These are phyloP conservation scores for Stegostoma tigrinum DNA, from an alignment of 2,113 vertebrate genomes.

Conservation along the genomic window DNA sequence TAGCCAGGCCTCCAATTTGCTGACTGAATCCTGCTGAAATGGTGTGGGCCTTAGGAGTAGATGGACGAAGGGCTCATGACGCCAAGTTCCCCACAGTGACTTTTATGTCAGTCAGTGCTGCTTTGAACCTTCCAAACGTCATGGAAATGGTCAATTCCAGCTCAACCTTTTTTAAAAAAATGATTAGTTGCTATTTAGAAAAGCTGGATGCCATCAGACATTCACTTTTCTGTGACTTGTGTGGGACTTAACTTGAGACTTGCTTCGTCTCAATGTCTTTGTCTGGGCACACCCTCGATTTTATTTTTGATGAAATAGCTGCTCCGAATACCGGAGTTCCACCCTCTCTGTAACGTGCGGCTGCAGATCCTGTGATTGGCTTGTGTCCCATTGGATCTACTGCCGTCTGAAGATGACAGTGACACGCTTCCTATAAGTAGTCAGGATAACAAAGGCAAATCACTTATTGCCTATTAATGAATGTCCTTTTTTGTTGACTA, in stretches of 20 bases:
- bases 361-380: not conserved
- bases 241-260: not conserved
- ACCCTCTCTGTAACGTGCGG: too few relatives aligned
- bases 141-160: not conserved
- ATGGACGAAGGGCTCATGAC: not conserved
- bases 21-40: not conserved
- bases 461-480: not conserved
- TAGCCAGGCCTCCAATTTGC: not conserved
- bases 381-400: not conserved
- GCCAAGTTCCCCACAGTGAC: not conserved
- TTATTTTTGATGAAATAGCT: not conserved
- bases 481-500: not conserved
- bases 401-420: not conserved
- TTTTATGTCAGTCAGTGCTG: not conserved
- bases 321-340: not conserved
- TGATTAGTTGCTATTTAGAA: not conserved
- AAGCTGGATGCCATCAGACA: not conserved
- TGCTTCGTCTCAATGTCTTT: too few relatives aligned
- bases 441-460: not conserved
- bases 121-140: not conserved
- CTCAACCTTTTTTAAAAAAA: not conserved
- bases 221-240: not conserved
- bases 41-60: not conserved
- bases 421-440: not conserved
- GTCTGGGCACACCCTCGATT: too few relatives aligned